Base-by-base conservation (phyloP, 1,140 invertebrate genomes). In the Neodiprion virginianus region DNA sequence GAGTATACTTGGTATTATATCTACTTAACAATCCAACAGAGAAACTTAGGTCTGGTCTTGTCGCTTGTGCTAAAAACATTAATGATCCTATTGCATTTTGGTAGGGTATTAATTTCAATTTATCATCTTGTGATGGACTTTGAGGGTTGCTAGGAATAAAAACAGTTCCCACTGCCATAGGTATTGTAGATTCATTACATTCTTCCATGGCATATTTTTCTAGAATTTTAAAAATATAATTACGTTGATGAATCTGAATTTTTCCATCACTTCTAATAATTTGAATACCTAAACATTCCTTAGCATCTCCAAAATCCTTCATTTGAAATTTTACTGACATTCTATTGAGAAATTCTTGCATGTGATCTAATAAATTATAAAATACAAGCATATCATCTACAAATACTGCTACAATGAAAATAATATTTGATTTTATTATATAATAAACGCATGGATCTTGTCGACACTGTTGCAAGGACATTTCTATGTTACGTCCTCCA, bases 21-120 rank as follows among this genome's bases (percentile, higher is more conserved):
- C 72, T 50, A 73, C 77, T 79, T 9, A 83, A 40, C 49, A 28
- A 70, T 68, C 75, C 80, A 21, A 85, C 80, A 1, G 82, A 79
- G 79, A 77, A 87, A 3, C 77, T 50, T 10, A 89, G 84, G 72
- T 88, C 84, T 17, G 87, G 88, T 75, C 85, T 76, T 7, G 85
- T 85, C n/a, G 74, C 76, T 21, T 78, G 70, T 1, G 81, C 65
- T 21, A 84, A 17, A 72, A 83, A 88, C 40, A 88, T 72, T 11
- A 88, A 74, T 53, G 78, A 66, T 17, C 85, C 83, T 47, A 88
- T 79, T 14, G 79, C 74, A 74, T 83, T 79, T 72, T 80, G 72
- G 72, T 79, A 87, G 50, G 78, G 79, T 69, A 77, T 72, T 1
- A 69, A 81, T 69, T 74, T 71, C 17, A 73, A 1, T 14, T 53